Evolutionary conservation across 2,888 invertebrate genomes (phyloP).

Genomic region (Cetonia aurata): DNA sequence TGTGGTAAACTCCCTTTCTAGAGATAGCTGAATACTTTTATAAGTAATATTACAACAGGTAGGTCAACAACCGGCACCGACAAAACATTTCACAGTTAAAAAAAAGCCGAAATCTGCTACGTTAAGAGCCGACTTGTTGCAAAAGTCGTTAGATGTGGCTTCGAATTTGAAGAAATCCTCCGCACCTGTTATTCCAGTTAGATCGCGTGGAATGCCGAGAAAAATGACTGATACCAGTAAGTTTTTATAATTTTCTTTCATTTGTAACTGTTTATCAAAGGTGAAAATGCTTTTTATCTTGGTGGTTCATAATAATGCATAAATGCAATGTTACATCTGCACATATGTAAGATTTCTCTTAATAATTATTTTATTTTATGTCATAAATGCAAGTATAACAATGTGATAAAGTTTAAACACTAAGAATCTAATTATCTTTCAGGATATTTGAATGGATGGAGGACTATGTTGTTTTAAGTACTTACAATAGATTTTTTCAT

Average conservation of each 20-base stretch:
- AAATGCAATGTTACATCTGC: too few relatives aligned
- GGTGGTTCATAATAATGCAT: too few relatives aligned
- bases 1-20: conserved; percentile 77
- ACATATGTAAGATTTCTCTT: too few relatives aligned
- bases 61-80: conserved; percentile 84
- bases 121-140: conserved; percentile 87
- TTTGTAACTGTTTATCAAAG: neutral
- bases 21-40: too few relatives aligned
- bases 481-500: too few relatives aligned
- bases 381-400: too few relatives aligned
- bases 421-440: too few relatives aligned
- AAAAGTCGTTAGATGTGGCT: conserved; percentile 91
- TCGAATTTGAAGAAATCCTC: conserved; percentile 90
- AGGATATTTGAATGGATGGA: too few relatives aligned
- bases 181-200: conserved; percentile 89
- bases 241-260: conserved; percentile 18
- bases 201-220: conserved; percentile 90
- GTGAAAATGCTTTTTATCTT: neutral
- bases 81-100: conserved; percentile 93
- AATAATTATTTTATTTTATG: too few relatives aligned
- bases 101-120: conserved; percentile 95
- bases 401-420: too few relatives aligned
- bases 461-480: too few relatives aligned
- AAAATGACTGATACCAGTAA: conserved; percentile 97
- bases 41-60: conserved; percentile 68